These are phyloP conservation scores for Osmoderma eremita DNA, from an alignment of 2,888 invertebrate species.

Conservation along the genomic window DNA sequence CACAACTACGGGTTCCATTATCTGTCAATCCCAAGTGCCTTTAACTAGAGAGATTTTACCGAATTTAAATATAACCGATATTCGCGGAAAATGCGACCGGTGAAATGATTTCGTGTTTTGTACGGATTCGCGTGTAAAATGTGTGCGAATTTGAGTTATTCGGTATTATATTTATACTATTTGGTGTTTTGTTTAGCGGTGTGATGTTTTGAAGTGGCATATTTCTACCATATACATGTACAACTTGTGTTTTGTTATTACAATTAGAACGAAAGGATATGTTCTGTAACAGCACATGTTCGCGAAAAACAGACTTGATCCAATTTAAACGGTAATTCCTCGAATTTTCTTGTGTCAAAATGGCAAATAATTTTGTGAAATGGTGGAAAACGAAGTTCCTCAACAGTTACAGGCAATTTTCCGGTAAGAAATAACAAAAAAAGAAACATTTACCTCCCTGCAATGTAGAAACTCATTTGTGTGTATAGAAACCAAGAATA, in stretches of 20 bases:
- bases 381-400: conserved; percentile 81
- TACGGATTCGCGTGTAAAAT: background rate
- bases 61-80: conserved; percentile 6
- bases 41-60: conserved; percentile 24
- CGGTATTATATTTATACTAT: background rate
- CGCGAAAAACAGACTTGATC: conserved; percentile 1
- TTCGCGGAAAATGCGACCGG: background rate
- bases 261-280: background rate
- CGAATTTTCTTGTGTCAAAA: conserved; percentile 57
- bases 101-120: conserved; percentile 3
- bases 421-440: conserved; percentile 66
- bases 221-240: too few species aligned
- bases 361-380: conserved; percentile 80
- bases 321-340: conserved; percentile 1
- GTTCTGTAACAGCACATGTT: background rate
- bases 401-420: conserved; percentile 79
- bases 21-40: conserved; percentile 41
- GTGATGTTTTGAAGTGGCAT: conserved; percentile 16
- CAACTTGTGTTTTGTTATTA: conserved; percentile 6
- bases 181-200: conserved; percentile 7
- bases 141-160: conserved; percentile 13
- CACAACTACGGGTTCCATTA: conserved; percentile 34
- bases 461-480: background rate
- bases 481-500: background rate
- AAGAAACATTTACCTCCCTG: background rate